Base-by-base conservation (phyloP, 2,797 vertebrate genomes). In the Sebastes minor region DNA sequence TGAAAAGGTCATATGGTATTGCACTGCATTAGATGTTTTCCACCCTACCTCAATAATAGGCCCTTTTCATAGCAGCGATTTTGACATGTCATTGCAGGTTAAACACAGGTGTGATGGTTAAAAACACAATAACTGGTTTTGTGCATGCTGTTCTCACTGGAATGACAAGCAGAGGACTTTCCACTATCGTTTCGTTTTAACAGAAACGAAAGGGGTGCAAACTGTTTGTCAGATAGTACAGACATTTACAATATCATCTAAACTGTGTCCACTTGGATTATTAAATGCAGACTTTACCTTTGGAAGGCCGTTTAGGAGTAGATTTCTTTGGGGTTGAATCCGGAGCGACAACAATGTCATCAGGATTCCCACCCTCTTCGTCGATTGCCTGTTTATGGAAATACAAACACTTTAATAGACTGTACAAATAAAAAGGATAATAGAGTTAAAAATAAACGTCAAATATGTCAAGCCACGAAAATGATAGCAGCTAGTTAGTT, bases 301-400 rank as follows among this genome's bases (percentile, higher is more conserved):
- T 99, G n/a, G 91, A 77, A 18, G 84, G 86, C 71, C 97, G 95
- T 87, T 97, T 98, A 1, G 96, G 61, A 8, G 91, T 77, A 0
- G 91, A 72, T 88, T 95, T 99, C 93, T 96, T 98, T 13, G 90
- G 85, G 0, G 86, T 49, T 30, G 90, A 86, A 32, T 99, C 99
- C 1, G 95, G 87, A 3, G 84, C 56, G 42, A 98, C 56, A 3
- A 95, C 81, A 20, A 98, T 95, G 84, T 98, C 97, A 67, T 98
- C 97, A 4, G 97, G 96, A 89, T 99, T 96, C 1, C 97, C 97
- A 3, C 98, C 98, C 85, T 99, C 99, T 13, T 99, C 98, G 82
- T 98, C 97, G 72, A 99, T 95, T 0, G 97, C 99, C 99, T 99
- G 77, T 65, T 1, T 28, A 10, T 1, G 3, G 13, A 83, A 49